Evolutionary conservation across 2,113 vertebrate species (phyloP).

Genomic region (Megatriorchis doriae): DNA sequence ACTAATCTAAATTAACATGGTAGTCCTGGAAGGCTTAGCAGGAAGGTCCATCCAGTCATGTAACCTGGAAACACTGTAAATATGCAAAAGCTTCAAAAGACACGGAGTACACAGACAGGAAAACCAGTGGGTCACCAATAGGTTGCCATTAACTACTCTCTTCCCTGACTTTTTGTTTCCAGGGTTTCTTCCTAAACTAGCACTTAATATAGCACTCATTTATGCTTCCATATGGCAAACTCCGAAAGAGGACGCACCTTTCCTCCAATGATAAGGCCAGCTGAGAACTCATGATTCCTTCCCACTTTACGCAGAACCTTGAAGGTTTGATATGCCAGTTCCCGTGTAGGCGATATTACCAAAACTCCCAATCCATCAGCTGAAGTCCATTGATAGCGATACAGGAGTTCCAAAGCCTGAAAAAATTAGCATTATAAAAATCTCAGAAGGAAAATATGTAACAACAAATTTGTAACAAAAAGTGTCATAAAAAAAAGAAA

Average conservation of each 20-base stretch:
- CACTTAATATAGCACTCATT: neutral
- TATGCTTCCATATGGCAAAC: neutral
- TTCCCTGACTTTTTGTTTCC: neutral
- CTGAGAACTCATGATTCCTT: slow-evolving; percentile 95
- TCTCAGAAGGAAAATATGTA: neutral
- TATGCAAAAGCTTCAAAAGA: neutral
- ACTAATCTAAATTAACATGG: neutral
- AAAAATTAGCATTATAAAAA: neutral
- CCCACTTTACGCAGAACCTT: slow-evolving; percentile 91
- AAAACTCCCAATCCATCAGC: slow-evolving; percentile 89
- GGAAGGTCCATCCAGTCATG: neutral
- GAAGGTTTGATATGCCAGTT: slow-evolving; percentile 95
- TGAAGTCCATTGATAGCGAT: slow-evolving; percentile 90
- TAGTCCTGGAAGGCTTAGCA: neutral
- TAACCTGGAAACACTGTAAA: neutral
- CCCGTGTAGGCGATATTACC: slow-evolving; percentile 93
- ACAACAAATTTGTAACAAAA: neutral
- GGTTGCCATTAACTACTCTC: neutral
- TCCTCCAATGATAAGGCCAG: slow-evolving; percentile 93
- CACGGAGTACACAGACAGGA: neutral
- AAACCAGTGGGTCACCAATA: rapidly evolving
- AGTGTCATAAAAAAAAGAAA: neutral
- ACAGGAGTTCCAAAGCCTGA: slow-evolving; percentile 89
- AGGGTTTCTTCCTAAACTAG: neutral
- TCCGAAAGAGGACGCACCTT: slow-evolving; percentile 73